Evolutionary conservation across 2,797 vertebrate species (phyloP), one percentile per base, ranked within the genome.

Genomic region (Vultur gryphus): DNA sequence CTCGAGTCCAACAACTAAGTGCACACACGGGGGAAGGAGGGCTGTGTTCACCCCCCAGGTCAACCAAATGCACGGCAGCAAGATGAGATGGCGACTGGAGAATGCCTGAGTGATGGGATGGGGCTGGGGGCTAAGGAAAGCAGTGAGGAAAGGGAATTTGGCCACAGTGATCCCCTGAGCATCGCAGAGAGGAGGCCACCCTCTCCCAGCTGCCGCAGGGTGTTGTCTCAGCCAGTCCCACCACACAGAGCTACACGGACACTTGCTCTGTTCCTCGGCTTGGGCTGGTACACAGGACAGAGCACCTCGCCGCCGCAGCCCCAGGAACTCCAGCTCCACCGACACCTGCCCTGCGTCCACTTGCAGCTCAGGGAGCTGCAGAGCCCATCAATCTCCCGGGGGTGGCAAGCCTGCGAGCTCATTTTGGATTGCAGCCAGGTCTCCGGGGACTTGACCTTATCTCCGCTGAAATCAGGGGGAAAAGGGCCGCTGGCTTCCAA

Each of bases 211-310:
- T 29, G 31, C 57, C 5, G 4, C 25, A 11, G 41, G 31, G 17
- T 6, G 11, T 52, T 20, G 51, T 35, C 35, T 54, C 26, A 7
- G 28, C 39, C 28, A 6, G 17, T 28, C 33, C 46, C 52, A 76
- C 35, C 2, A 12, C 1, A 2, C 26, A 18, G 35, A 71, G 28
- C 54, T 59, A 37, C 25, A 5, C 0, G 1, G 52, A 44, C 28
- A 9, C 49, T 25, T 11, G 23, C 35, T 48, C 23, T 3, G 13
- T 20, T 23, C 48, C 51, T 28, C 2, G 0, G 24, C 35, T 20
- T 2, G 3, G 33, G 52, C n/a, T 48, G 49, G 29, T 4, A 7
- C 43, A 25, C 1, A 18, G 43, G 29, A 52, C 23, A 15, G 21
- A 48, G 37, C n/a, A 37, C 6, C 8, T 39, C 29, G 14, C 31